Evolutionary conservation across 2,888 invertebrate genomes (phyloP).

Genomic region (Philopedon plagiatum): DNA sequence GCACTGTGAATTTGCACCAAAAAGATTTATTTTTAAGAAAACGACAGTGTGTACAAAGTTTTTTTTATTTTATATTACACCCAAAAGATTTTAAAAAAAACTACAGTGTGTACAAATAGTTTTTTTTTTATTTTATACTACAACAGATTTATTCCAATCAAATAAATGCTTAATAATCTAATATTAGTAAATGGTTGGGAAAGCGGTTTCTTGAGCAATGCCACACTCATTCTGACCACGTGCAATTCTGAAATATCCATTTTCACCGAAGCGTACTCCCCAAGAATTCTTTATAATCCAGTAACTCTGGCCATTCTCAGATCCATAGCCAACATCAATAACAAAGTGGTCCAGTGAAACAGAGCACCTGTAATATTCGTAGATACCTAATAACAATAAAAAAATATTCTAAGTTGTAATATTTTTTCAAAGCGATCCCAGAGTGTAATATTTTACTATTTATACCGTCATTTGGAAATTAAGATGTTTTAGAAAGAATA

Average conservation of each 20-base stretch:
- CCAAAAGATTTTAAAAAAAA: too few species aligned
- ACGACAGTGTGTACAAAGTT: too few species aligned
- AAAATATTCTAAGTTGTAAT: too few species aligned
- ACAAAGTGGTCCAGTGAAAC: neutral
- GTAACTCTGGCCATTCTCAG: neutral
- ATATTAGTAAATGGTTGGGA: too few species aligned
- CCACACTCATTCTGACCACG: neutral
- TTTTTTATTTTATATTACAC: too few species aligned
- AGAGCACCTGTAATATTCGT: neutral
- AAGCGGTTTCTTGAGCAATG: neutral
- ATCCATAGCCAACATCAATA: neutral
- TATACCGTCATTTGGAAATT: neutral
- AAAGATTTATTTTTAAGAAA: too few species aligned
- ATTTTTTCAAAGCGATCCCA: too few species aligned
- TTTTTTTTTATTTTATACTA: too few species aligned
- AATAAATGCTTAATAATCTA: too few species aligned
- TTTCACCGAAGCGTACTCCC: neutral
- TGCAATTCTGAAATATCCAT: neutral
- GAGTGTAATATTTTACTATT: neutral
- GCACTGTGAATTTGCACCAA: too few species aligned
- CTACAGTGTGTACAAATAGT: too few species aligned
- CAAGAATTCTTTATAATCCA: constrained; percentile 2
- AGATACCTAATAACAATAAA: neutral
- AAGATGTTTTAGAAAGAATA: neutral
- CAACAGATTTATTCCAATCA: too few species aligned